Evolutionary conservation across 2,113 vertebrate genomes (phyloP).

Genomic region (Prietella phreatophila): DNA sequence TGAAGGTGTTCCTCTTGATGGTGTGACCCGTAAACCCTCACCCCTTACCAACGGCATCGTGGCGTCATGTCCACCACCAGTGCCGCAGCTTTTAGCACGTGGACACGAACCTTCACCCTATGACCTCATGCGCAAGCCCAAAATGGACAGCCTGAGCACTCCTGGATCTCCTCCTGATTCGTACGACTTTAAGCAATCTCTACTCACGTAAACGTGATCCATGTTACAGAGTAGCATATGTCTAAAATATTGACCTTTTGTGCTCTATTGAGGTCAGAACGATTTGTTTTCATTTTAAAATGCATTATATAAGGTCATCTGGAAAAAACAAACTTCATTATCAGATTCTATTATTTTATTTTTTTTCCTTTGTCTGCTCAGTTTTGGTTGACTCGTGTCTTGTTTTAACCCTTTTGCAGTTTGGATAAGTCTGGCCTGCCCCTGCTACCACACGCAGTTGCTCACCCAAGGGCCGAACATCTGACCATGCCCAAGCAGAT

Average conservation of each 20-base stretch:
- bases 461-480: slow-evolving; percentile 79
- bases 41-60: slow-evolving; percentile 88
- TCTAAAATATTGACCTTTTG: background rate
- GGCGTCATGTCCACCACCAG: slow-evolving; percentile 65
- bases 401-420: slow-evolving; percentile 61
- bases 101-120: slow-evolving; percentile 84
- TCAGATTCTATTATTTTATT: background rate
- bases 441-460: slow-evolving; percentile 79
- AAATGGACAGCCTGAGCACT: slow-evolving; percentile 86
- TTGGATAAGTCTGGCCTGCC: slow-evolving; percentile 85
- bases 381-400: background rate
- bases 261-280: background rate
- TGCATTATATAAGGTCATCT: background rate
- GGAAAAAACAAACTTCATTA: too few relatives aligned
- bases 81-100: slow-evolving; percentile 88
- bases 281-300: background rate
- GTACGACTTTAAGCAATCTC: slow-evolving; percentile 66
- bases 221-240: background rate
- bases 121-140: slow-evolving; percentile 83
- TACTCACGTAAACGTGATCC: background rate
- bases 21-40: slow-evolving; percentile 80
- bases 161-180: slow-evolving; percentile 92
- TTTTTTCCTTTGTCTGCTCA: background rate
- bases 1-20: slow-evolving; percentile 80
- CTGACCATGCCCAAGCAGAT: slow-evolving; percentile 84